Evolutionary conservation across 2,888 invertebrate species (phyloP).

Genomic region (Cyclophora punctaria): DNA sequence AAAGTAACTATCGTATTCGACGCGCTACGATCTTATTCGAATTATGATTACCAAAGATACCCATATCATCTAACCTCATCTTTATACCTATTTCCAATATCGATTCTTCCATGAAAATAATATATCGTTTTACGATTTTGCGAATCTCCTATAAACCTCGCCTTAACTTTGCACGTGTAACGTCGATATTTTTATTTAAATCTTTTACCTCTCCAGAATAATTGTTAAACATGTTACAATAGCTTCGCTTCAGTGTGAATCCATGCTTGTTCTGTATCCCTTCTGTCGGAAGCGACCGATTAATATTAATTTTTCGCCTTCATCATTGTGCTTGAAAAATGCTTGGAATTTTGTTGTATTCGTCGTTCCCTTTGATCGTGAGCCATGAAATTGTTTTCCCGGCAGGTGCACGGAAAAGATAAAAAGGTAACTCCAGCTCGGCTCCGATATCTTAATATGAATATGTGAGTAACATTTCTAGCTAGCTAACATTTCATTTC

Average conservation of each 20-base stretch:
- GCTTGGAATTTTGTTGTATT: constrained; percentile 4
- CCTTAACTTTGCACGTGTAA: not conserved
- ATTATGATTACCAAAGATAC: too few relatives aligned
- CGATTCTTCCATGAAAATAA: too few relatives aligned
- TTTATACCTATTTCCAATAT: too few relatives aligned
- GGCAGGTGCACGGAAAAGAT: constrained; percentile 63
- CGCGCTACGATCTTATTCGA: too few relatives aligned
- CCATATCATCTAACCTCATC: too few relatives aligned
- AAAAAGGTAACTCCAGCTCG: constrained; percentile 56
- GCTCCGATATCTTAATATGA: constrained; percentile 33
- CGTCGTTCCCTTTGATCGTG: constrained; percentile 21
- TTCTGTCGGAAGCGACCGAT: not conserved
- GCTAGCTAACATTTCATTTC: constrained; percentile 10
- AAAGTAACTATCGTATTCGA: too few relatives aligned
- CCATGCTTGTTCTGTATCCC: not conserved
- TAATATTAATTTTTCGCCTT: not conserved
- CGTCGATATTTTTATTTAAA: not conserved
- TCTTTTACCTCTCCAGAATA: too few relatives aligned
- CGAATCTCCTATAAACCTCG: too few relatives aligned
- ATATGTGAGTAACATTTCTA: constrained; percentile 52
- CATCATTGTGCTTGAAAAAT: not conserved
- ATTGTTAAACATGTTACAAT: too few relatives aligned
- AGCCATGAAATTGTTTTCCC: constrained; percentile 39
- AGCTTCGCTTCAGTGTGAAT: not conserved
- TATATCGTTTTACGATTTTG: too few relatives aligned